These are phyloP conservation scores for Anhinga rufa DNA, from an alignment of 2,113 vertebrate species.

Conservation along the genomic window DNA sequence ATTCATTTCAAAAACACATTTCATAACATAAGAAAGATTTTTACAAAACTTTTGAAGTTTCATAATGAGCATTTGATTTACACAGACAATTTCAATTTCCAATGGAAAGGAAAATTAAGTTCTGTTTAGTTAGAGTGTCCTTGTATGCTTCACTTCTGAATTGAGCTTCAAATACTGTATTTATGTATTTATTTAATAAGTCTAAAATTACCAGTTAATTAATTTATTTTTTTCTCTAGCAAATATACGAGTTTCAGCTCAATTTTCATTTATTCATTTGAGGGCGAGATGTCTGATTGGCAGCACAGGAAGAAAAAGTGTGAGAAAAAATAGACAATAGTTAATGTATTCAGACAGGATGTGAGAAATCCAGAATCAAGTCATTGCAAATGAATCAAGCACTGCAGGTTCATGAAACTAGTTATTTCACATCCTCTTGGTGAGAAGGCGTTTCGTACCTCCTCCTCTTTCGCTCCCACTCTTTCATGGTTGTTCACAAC, in stretches of 20 bases:
- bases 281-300: background rate
- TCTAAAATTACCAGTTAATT: background rate
- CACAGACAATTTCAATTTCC: background rate
- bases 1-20: background rate
- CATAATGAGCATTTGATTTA: background rate
- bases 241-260: background rate
- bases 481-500: background rate
- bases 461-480: background rate
- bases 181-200: background rate
- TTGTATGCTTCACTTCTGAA: background rate
- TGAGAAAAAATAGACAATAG: background rate
- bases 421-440: background rate
- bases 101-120: background rate
- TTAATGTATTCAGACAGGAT: background rate
- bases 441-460: background rate
- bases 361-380: background rate
- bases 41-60: background rate
- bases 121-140: background rate
- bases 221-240: background rate
- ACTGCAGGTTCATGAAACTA: background rate
- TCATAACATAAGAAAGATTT: background rate
- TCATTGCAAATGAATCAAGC: background rate
- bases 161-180: background rate
- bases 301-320: background rate
- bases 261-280: background rate